Conservation (phyloP, 2,888 invertebrate species). For the Melanophora roralis region DNA sequence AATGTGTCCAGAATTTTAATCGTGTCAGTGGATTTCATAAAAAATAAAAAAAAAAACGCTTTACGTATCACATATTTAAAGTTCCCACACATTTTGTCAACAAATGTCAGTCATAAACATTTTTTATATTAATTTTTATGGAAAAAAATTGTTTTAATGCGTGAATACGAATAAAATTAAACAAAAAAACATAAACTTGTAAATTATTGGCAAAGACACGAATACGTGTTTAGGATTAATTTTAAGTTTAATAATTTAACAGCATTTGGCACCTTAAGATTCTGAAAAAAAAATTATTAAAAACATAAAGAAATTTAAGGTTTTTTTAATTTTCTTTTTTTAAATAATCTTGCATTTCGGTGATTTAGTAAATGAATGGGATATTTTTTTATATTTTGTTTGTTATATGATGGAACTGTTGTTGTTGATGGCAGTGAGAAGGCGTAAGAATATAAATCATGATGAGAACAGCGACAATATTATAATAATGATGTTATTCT, state of each 20-base stretch:
- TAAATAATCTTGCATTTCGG: conserved; percentile 28
- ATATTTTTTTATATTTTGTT: not conserved
- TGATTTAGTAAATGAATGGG: conserved; percentile 45
- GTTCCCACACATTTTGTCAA: conserved; percentile 14
- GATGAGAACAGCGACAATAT: conserved; percentile 31
- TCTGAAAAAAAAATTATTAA: not conserved
- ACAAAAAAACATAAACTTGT: not conserved
- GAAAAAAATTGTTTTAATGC: conserved; percentile 22
- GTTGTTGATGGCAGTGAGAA: conserved; percentile 1
- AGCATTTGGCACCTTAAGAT: conserved; percentile 16
- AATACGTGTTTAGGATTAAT: not conserved
- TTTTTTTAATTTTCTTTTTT: conserved; percentile 2
- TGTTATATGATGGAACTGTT: conserved; percentile 6
- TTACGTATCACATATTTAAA: conserved; percentile 9
- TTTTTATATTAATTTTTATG: not conserved
- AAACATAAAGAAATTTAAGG: conserved; percentile 1
- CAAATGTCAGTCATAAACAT: not conserved
- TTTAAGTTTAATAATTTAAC: too few species aligned
- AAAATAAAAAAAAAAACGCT: not conserved
- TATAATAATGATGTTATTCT: conserved; percentile 29
- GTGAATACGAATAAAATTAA: conserved; percentile 13
- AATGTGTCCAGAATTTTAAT: conserved; percentile 2
- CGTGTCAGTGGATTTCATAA: not conserved
- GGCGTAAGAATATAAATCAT: conserved; percentile 2
- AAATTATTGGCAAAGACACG: not conserved